phyloP scores from a whole-genome alignment of 2,113 vertebrate genomes.

The Mus pahari region DNA sequence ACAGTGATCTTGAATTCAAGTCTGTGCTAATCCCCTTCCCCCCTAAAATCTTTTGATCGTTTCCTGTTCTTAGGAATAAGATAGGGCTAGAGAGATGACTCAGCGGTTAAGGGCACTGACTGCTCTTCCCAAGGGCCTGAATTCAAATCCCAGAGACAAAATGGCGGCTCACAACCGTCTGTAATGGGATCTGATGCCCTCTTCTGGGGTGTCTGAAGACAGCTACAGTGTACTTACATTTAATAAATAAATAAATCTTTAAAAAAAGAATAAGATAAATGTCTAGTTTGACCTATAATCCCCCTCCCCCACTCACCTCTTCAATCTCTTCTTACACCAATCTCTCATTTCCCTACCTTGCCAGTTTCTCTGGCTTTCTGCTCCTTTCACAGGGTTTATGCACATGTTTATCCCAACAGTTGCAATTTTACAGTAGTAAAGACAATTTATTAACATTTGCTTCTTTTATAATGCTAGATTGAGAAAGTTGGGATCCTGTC shows the following conservation, averaged over 20 bases:
- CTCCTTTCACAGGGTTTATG: constrained; percentile 1
- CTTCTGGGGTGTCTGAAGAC: no score
- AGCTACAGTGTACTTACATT: no score
- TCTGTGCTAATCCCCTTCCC: background rate
- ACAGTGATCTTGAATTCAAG: background rate
- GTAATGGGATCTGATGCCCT: no score
- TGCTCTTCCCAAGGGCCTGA: no score
- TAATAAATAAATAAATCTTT: no score
- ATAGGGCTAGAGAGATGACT: no score
- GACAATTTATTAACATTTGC: constrained; percentile 6
- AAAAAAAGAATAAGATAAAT: background rate
- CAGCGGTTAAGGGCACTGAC: no score
- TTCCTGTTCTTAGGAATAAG: constrained; percentile 5
- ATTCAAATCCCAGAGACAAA: no score
- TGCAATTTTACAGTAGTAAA: background rate
- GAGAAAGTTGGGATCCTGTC: background rate
- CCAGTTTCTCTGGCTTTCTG: background rate
- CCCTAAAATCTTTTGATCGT: background rate
- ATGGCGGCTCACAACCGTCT: no score
- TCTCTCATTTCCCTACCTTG: background rate
- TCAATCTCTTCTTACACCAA: background rate
- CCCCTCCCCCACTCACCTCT: background rate
- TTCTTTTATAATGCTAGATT: background rate
- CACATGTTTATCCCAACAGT: background rate
- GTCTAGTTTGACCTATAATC: background rate